These are phyloP conservation scores for Phortica variegata DNA, from an alignment of 1,140 invertebrate genomes.

Conservation along the genomic window DNA sequence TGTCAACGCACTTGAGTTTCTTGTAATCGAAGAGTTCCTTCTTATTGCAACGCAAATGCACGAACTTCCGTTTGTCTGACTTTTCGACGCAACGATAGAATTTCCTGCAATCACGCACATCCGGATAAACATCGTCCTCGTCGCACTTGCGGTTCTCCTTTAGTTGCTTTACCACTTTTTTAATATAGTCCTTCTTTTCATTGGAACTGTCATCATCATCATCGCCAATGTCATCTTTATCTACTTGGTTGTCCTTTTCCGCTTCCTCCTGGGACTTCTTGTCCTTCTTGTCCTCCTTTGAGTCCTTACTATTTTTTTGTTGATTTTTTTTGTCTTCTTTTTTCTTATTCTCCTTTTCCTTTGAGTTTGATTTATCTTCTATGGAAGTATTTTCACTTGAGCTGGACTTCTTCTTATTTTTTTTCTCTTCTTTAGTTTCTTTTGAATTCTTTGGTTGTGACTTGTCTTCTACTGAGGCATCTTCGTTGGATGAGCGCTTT, in stretches of 20 bases:
- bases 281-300: conserved; percentile 5
- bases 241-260: conserved; percentile 6
- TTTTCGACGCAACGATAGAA: conserved; percentile 43
- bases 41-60: conserved; percentile 31
- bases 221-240: conserved; percentile 27
- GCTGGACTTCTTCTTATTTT: conserved; percentile 18
- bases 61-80: conserved; percentile 35
- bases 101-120: conserved; percentile 42
- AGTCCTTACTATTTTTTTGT: conserved; percentile 5
- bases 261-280: conserved; percentile 17
- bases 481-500: conserved; percentile 35
- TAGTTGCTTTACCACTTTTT: conserved; percentile 39
- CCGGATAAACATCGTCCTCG: conserved; percentile 41
- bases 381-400: conserved; percentile 23
- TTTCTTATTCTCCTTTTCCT: not conserved
- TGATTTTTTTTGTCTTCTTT: conserved; percentile 13
- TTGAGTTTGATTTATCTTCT: conserved; percentile 8
- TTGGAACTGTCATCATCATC: conserved; percentile 34
- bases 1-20: conserved; percentile 19
- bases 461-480: conserved; percentile 36
- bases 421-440: conserved; percentile 36
- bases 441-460: conserved; percentile 22
- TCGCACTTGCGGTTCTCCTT: conserved; percentile 43
- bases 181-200: conserved; percentile 35
- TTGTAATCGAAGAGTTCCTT: conserved; percentile 39